Percentiles rank a stretch among this genome's conserved stretches.
phyloP scores from a whole-genome alignment of 2,113 vertebrate species.

The Laticauda laticaudata region DNA sequence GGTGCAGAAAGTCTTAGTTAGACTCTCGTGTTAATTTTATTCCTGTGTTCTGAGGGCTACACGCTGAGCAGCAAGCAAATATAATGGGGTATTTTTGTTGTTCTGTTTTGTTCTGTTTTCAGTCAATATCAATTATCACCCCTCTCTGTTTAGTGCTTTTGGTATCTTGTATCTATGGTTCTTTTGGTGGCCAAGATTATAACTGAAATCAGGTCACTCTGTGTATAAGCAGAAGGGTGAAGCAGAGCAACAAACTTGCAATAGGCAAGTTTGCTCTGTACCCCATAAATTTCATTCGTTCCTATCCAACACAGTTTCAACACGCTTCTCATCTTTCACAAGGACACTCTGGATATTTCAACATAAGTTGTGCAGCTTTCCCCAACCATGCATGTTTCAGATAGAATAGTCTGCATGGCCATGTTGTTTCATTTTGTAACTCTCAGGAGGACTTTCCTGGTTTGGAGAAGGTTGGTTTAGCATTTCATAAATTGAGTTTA shows the following conservation, averaged over 20 bases:
- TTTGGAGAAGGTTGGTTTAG: background rate
- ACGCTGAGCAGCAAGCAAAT: slow-evolving; percentile 46
- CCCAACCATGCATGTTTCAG: background rate
- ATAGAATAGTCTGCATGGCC: background rate
- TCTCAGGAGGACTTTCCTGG: background rate
- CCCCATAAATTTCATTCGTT: background rate
- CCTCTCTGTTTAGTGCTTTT: slow-evolving; percentile 33
- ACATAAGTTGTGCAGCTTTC: background rate
- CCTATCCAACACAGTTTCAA: accelerated
- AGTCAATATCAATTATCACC: background rate
- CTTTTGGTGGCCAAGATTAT: background rate
- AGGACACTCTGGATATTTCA: background rate
- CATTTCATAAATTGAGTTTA: background rate
- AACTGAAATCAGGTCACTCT: slow-evolving; percentile 39
- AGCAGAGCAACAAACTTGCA: background rate
- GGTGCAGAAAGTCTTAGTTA: slow-evolving; percentile 21
- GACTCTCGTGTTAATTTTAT: slow-evolving; percentile 44
- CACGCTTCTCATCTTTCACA: background rate
- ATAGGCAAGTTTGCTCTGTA: background rate
- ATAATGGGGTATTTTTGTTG: slow-evolving; percentile 12
- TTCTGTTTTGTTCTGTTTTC: slow-evolving; percentile 29
- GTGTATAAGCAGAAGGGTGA: background rate
- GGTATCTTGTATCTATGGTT: slow-evolving; percentile 23
- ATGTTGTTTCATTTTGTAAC: background rate
- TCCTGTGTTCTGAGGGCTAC: slow-evolving; percentile 37